phyloP scores from a whole-genome alignment of 2,113 vertebrate genomes.

The Callionymus lyra region DNA sequence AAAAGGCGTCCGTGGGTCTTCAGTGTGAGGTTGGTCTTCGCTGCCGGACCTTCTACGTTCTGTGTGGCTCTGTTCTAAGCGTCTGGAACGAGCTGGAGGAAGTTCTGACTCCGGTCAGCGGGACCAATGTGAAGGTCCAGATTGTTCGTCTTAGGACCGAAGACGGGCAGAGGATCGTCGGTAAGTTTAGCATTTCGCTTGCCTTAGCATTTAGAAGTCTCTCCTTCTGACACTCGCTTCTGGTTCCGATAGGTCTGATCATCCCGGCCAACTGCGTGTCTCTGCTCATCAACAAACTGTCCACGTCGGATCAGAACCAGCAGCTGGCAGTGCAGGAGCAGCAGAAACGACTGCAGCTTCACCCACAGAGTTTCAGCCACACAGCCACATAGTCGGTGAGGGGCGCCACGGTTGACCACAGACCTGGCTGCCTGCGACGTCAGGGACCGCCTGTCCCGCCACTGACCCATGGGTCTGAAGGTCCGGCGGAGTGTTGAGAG shows the following conservation, averaged over 20 bases:
- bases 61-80: constrained; percentile 92
- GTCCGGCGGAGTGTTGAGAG: too few relatives aligned
- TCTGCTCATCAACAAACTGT: constrained; percentile 87
- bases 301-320: constrained; percentile 92
- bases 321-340: constrained; percentile 94
- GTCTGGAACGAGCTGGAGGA: constrained; percentile 97
- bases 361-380: constrained; percentile 92
- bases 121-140: constrained; percentile 95
- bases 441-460: neutral
- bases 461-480: neutral
- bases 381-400: constrained; percentile 61
- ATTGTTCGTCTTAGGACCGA: constrained; percentile 92
- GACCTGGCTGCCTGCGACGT: constrained; percentile 23
- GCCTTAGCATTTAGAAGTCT: neutral
- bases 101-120: constrained; percentile 87
- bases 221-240: neutral
- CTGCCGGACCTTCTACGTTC: constrained; percentile 84
- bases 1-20: constrained; percentile 88
- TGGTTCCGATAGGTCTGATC: constrained; percentile 76
- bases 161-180: constrained; percentile 93
- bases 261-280: constrained; percentile 94
- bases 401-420: constrained; percentile 13
- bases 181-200: too few relatives aligned
- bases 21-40: constrained; percentile 91
- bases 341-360: constrained; percentile 95